Evolutionary conservation across 2,888 invertebrate genomes (phyloP).

Genomic region (Neoascia interrupta): DNA sequence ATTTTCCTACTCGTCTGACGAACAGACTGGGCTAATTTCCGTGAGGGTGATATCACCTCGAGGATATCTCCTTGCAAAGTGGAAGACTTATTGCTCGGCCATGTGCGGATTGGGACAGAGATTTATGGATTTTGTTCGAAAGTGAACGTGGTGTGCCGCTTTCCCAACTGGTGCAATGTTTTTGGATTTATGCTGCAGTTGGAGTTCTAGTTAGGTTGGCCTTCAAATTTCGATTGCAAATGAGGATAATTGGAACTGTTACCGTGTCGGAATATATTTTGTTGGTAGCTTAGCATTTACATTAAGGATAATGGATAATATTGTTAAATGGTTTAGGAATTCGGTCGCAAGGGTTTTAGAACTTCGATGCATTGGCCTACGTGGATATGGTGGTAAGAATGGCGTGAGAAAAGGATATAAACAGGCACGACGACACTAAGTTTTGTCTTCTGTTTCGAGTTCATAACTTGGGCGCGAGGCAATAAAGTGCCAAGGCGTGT

Average conservation of each 20-base stretch:
- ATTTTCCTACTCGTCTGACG: constrained; percentile 33
- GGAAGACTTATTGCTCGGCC: neutral
- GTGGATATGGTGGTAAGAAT: neutral
- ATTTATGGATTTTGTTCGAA: constrained; percentile 40
- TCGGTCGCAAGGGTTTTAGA: constrained; percentile 16
- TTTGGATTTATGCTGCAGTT: too few species aligned
- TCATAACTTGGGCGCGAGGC: too few species aligned
- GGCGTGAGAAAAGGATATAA: constrained; percentile 4
- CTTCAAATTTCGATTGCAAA: constrained; percentile 46
- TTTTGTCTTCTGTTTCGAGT: too few species aligned
- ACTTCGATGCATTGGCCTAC: neutral
- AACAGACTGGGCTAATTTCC: constrained; percentile 25
- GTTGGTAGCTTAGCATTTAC: constrained; percentile 17
- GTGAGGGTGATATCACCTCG: constrained; percentile 26
- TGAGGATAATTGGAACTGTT: constrained; percentile 33
- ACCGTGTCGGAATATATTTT: constrained; percentile 41
- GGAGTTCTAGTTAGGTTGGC: constrained; percentile 29
- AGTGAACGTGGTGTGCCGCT: constrained; percentile 17
- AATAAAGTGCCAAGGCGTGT: too few species aligned
- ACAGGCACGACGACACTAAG: too few species aligned
- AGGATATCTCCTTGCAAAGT: too few species aligned
- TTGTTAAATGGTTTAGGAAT: constrained; percentile 14
- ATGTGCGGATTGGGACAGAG: constrained; percentile 2
- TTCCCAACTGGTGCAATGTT: constrained; percentile 6
- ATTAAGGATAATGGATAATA: constrained; percentile 8